These are phyloP conservation scores for Cheilosia vernalis DNA, from an alignment of 2,888 invertebrate genomes.

Conservation along the genomic window DNA sequence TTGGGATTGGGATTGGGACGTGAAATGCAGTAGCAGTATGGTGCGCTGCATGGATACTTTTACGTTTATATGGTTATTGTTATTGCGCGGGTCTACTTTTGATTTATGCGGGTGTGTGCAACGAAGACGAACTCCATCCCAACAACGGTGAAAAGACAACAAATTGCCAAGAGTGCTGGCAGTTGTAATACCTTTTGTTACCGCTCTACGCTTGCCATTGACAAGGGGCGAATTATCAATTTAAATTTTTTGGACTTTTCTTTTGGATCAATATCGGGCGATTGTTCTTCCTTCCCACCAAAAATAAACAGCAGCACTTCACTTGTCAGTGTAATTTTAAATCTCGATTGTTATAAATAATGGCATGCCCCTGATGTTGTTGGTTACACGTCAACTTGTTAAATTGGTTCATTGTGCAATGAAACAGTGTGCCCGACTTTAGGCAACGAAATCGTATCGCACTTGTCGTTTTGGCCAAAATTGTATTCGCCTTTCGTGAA, in stretches of 20 bases:
- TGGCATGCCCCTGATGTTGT: constrained; percentile 61
- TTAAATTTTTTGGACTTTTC: constrained; percentile 68
- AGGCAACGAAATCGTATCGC: constrained; percentile 35
- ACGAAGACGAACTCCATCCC: constrained; percentile 31
- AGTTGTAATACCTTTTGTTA: constrained; percentile 61
- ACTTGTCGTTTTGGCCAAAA: constrained; percentile 63
- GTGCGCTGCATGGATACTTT: constrained; percentile 7
- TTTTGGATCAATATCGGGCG: constrained; percentile 65
- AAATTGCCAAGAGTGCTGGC: constrained; percentile 65
- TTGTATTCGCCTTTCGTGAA: constrained; percentile 43
- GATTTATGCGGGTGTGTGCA: constrained; percentile 66
- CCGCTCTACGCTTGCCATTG: constrained; percentile 18
- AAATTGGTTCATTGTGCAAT: constrained; percentile 73
- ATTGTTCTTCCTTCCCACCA: constrained; percentile 60
- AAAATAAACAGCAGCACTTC: constrained; percentile 56
- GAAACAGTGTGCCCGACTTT: constrained; percentile 40
- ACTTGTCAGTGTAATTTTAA: constrained; percentile 72
- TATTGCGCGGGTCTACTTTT: constrained; percentile 52
- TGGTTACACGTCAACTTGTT: constrained; percentile 68
- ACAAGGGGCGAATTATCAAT: constrained; percentile 67
- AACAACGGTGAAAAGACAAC: constrained; percentile 64
- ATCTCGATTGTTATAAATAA: constrained; percentile 73
- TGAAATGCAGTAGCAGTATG: constrained; percentile 2
- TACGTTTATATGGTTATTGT: constrained; percentile 37
- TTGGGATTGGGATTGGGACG: no score